Evolutionary conservation across 2,797 vertebrate genomes (phyloP), one percentile per base, ranked within the genome.

Genomic region (Aselliscus stoliczkanus): DNA sequence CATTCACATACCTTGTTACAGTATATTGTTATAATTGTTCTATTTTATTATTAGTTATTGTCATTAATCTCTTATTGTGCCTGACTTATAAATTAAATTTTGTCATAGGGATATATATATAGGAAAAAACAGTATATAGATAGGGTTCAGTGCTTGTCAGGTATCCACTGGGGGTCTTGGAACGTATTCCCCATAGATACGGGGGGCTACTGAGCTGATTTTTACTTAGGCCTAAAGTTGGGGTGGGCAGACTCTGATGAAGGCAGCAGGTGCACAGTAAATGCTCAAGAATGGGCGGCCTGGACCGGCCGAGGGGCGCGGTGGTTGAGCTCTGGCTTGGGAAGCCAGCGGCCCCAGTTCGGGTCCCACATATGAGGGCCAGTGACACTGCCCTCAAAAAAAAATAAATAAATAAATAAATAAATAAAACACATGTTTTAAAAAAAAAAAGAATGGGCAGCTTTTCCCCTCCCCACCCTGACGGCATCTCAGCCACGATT

Each of bases 261-360:
- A n/a, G 34, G 50, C 34, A 18, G 42, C 42, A 4, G 47, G 23
- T 0, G 0, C 20, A 0, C 4, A 52, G 42, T 23, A 27, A 39
- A 25, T 79, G n/a, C 70, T 96, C 29, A 79, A 56, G 73, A 75
- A 56, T 5, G 17, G 9, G 0, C 3, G 20, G 34, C 9, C n/a
- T n/a, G n/a, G n/a, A n/a, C n/a, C n/a, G n/a, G n/a, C n/a, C n/a
- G n/a, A n/a, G n/a, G n/a, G n/a, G n/a, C n/a, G n/a, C n/a, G n/a
- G n/a, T n/a, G n/a, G n/a, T n/a, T n/a, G n/a, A n/a, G n/a, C n/a
- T n/a, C n/a, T n/a, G n/a, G n/a, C n/a, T n/a, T n/a, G n/a, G n/a
- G n/a, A n/a, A n/a, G n/a, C n/a, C n/a, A n/a, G n/a, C n/a, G n/a
- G n/a, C n/a, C n/a, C n/a, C n/a, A n/a, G n/a, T n/a, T n/a, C n/a